Conservation (phyloP, 2,113 vertebrate genomes). For the Podarcis raffonei region DNA sequence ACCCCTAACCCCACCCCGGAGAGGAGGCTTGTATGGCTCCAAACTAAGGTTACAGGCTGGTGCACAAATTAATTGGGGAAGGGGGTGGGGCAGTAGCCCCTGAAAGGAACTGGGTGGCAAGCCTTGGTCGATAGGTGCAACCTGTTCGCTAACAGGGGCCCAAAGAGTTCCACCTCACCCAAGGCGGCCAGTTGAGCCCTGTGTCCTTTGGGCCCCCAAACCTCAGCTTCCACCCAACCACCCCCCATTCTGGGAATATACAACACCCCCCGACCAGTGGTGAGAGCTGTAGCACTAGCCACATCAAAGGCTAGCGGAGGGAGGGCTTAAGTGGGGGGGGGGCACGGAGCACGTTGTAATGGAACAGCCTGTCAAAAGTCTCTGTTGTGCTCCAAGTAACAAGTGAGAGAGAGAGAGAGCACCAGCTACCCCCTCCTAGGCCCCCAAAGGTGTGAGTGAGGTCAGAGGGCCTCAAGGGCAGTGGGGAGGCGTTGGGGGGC, state of each 20-base stretch:
- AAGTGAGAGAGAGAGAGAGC: no score
- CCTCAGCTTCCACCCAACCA: background rate
- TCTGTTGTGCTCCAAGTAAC: background rate
- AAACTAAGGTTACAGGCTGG: background rate
- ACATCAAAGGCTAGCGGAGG: no score
- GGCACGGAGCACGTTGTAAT: background rate
- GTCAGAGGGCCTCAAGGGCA: background rate
- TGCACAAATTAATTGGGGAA: background rate
- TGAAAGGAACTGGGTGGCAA: background rate
- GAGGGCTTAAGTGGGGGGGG: no score
- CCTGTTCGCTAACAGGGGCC: no score
- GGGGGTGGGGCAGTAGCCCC: background rate
- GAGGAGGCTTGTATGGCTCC: background rate
- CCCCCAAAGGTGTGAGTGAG: no score
- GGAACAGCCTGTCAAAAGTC: background rate
- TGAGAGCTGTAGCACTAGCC: no score
- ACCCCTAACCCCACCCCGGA: background rate
- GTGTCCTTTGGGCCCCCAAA: background rate
- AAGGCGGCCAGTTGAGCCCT: background rate
- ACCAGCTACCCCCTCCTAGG: background rate
- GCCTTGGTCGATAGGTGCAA: background rate
- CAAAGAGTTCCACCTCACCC: background rate
- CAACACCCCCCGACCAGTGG: background rate
- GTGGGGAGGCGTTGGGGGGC: constrained; percentile 67
- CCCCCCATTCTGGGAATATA: background rate